A percentile compares a stretch with the other conserved stretches of the same genome.
Evolutionary conservation across 2,888 invertebrate genomes (phyloP).

Genomic region (Caenorhabditis becei): DNA sequence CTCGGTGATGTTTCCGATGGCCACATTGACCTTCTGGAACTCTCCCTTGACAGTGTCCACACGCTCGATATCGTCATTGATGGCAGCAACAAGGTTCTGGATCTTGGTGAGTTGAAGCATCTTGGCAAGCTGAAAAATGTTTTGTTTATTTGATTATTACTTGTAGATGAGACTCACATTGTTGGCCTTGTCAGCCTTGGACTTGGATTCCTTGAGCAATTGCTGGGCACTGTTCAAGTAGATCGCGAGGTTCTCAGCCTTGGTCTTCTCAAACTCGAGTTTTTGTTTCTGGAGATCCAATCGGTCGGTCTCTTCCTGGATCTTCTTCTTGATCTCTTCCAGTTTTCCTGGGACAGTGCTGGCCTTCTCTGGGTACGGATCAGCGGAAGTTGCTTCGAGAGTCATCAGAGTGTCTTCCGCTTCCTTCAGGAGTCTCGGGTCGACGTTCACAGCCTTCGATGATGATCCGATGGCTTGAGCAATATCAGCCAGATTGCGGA

Average conservation of each 20-base stretch:
- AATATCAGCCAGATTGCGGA: conserved; percentile 50
- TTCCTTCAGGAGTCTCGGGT: conserved; percentile 59
- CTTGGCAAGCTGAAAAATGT: conserved; percentile 52
- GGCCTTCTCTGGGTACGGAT: conserved; percentile 58
- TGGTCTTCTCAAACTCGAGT: conserved; percentile 52
- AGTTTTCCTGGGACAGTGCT: conserved; percentile 45
- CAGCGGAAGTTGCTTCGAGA: conserved; percentile 63
- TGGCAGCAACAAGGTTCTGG: conserved; percentile 61
- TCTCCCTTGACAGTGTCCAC: conserved; percentile 50
- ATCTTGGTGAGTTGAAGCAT: conserved; percentile 58
- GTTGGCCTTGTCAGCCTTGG: conserved; percentile 59
- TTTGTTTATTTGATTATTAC: not conserved
- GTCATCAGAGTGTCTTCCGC: conserved; percentile 62
- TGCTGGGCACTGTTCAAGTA: conserved; percentile 66
- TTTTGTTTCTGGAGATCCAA: conserved; percentile 52
- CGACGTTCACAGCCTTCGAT: conserved; percentile 67
- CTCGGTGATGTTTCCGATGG: conserved; percentile 64
- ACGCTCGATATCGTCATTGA: conserved; percentile 60
- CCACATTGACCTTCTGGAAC: conserved; percentile 46
- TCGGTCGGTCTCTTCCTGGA: conserved; percentile 40
- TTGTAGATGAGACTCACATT: conserved; percentile 23
- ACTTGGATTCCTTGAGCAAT: conserved; percentile 63
- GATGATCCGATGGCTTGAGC: conserved; percentile 63
- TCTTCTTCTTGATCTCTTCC: conserved; percentile 52
- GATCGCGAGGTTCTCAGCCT: conserved; percentile 48